Evolutionary conservation across 2,113 vertebrate species (phyloP).

Genomic region (Opisthocomus hoazin): DNA sequence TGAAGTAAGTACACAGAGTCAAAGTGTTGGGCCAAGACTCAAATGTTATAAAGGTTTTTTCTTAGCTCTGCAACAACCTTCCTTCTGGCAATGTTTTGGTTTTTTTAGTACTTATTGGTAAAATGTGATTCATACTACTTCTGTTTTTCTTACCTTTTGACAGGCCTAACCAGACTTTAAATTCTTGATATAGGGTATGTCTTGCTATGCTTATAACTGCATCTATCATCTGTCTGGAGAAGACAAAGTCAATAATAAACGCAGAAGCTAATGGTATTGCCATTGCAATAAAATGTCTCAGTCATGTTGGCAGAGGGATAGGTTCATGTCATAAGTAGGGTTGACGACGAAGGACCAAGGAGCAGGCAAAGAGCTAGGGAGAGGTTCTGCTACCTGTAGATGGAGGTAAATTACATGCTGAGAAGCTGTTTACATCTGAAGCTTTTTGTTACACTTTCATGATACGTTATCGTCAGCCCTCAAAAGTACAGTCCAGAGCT

Average conservation of each 20-base stretch:
- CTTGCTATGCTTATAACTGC: not conserved
- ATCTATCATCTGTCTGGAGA: not conserved
- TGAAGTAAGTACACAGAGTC: not conserved
- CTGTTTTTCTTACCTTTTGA: not conserved
- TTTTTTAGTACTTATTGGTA: not conserved
- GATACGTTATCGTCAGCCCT: not conserved
- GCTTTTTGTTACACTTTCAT: not conserved
- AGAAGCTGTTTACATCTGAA: not conserved
- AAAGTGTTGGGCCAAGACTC: not conserved
- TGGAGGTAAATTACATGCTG: not conserved
- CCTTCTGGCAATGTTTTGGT: not conserved
- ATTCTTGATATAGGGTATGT: not conserved
- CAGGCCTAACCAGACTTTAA: not conserved
- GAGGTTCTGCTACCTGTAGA: not conserved
- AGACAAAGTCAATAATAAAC: not conserved
- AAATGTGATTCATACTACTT: not conserved
- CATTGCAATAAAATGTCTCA: not conserved
- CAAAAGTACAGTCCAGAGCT: not conserved
- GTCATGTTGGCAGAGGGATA: not conserved
- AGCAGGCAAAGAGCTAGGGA: not conserved
- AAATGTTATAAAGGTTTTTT: not conserved
- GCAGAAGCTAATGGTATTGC: not conserved
- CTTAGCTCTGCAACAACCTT: not conserved
- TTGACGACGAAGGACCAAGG: not conserved
- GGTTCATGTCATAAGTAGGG: not conserved